These are phyloP conservation scores for Leptinotarsa haldemani DNA, from an alignment of 2,888 invertebrate species.

Conservation along the genomic window DNA sequence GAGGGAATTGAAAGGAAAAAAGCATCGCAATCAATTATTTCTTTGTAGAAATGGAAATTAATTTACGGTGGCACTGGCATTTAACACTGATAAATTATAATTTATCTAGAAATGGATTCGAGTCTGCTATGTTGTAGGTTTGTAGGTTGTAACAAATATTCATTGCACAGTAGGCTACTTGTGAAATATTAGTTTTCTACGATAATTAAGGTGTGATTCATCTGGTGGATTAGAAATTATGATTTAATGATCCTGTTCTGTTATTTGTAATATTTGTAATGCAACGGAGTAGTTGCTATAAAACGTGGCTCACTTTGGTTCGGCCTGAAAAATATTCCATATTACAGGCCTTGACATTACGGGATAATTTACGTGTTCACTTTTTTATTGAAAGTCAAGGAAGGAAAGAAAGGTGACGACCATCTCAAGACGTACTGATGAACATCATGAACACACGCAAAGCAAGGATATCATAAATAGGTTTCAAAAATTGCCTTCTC, in stretches of 20 bases:
- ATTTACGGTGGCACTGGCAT: conserved; percentile 23
- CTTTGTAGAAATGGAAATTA: conserved; percentile 6
- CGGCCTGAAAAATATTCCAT: background rate
- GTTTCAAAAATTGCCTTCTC: no score
- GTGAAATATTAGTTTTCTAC: conserved; percentile 32
- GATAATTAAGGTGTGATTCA: conserved; percentile 36
- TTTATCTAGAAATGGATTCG: conserved; percentile 19
- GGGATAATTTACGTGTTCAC: background rate
- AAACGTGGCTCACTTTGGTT: background rate
- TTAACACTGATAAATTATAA: conserved; percentile 26
- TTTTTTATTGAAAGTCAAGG: background rate
- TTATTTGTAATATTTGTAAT: conserved; percentile 29
- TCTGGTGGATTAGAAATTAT: conserved; percentile 35
- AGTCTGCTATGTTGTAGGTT: conserved; percentile 25
- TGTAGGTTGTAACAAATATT: conserved; percentile 38
- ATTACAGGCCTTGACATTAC: background rate
- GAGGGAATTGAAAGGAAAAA: conserved; percentile 17
- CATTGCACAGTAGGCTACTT: conserved; percentile 34
- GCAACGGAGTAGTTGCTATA: background rate
- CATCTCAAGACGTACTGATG: no score
- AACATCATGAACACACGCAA: no score
- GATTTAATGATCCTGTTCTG: conserved; percentile 34
- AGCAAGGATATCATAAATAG: no score
- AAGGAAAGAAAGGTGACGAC: no score
- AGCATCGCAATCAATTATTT: conserved; percentile 14